Conservation (phyloP, 2,113 vertebrate species). For the Gallinago jamesoni region DNA sequence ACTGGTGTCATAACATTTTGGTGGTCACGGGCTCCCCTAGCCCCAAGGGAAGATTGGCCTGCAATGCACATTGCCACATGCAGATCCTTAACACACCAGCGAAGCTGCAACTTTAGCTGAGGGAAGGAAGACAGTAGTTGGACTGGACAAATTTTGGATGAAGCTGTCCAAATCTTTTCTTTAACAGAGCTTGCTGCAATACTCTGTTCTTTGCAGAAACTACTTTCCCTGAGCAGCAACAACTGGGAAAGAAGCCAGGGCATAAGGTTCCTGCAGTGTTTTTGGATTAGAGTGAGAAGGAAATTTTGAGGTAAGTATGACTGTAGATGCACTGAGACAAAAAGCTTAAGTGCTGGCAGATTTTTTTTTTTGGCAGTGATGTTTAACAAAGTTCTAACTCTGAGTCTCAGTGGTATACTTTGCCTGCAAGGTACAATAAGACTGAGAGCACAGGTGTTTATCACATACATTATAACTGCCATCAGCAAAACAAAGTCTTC, state of each 20-base stretch:
- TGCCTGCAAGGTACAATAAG: not conserved
- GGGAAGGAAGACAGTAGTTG: not conserved
- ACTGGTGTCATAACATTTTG: accelerated
- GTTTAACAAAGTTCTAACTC: not conserved
- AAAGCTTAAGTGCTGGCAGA: not conserved
- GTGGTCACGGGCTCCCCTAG: not conserved
- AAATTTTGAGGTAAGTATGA: not conserved
- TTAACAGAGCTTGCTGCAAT: not conserved
- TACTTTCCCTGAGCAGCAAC: not conserved
- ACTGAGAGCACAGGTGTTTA: not conserved
- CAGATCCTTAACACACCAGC: not conserved
- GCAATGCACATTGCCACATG: accelerated
- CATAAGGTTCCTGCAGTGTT: not conserved
- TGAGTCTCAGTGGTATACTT: not conserved
- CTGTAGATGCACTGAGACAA: not conserved
- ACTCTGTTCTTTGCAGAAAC: not conserved
- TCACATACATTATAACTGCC: not conserved
- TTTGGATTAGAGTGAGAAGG: not conserved
- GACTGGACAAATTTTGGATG: not conserved
- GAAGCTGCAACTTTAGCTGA: not conserved
- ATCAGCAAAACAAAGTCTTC: not conserved
- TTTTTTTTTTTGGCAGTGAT: not conserved
- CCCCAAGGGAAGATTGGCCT: not conserved
- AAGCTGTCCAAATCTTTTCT: not conserved
- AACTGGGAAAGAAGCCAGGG: conserved; percentile 7